Base-by-base conservation (phyloP, 2,113 vertebrate genomes). In the Pelvicachromis taeniatus region DNA sequence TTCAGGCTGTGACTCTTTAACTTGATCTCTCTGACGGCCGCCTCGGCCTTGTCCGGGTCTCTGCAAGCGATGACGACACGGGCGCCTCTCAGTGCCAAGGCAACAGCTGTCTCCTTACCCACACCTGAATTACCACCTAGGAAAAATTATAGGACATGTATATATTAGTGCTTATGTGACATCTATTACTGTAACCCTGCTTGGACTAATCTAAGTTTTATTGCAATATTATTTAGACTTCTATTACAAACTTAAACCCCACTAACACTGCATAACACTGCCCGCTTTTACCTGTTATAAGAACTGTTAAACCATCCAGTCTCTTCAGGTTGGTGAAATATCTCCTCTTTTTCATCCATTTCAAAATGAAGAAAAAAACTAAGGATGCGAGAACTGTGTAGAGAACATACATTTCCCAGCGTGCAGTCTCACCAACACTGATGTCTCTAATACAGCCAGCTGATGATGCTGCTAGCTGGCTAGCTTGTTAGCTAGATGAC, bases 251-350 rank as follows among this genome's bases (percentile, higher is more conserved):
- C 29, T n/a, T 14, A 52, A 53, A 52, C 35, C 6, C 13, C 31
- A 14, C 6, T 29, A 45, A 48, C 33, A 77, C 31, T 54, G 19
- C 12, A 77, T 19, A 38, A 10, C 45, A 77, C 26, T 38, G 12
- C 33, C 4, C 73, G 33, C 6, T 48, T 12, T 91, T 91, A 97
- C 96, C 96, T 82, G 96, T 97, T 33, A 97, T 95, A 26, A 97
- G 89, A 73, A 96, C 95, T 1, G 96, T 97, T 95, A 96, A 97
- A 1, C 96, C 96, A 89, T 97, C 95, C 12, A 97, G 93, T 88
- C 96, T 92, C 87, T 93, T 96, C 17, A 94, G 21, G 77, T 96
- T 96, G 58, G 93, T 95, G 84, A 94, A 97, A 38, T 91, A 90
- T n/a, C 91, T 84, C 79, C 96, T 95, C 68, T 87, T 95, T 91